Base-by-base conservation (phyloP, 1,140 invertebrate genomes). In the Lepidostoma basale region DNA sequence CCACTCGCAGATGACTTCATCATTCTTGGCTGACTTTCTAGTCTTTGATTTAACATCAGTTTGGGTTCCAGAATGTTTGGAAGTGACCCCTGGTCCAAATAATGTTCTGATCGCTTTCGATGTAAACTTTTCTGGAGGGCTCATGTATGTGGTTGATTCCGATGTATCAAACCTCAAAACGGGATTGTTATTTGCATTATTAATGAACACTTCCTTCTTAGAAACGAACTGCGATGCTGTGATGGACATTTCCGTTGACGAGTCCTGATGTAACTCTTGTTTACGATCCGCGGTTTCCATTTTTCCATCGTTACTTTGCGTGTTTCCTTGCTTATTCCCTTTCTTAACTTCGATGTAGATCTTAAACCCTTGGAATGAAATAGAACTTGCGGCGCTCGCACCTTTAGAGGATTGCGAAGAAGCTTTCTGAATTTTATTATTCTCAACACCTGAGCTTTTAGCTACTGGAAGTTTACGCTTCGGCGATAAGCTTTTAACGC, bases 91-190 rank as follows among this genome's bases (percentile, higher is more conserved):
- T 18, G 60, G 33, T 40, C 60, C 42, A 12, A 49, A 44, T 36
- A 54, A 44, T 28, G 47, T 66, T 56, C 18, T 42, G 0, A 66
- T 74, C 62, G 74, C 79, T 56, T 76, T 72, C 0, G 81, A 80
- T 66, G 80, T 66, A 14, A 82, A 74, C 45, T 78, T 56, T 52
- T 83, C 82, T 25, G 82, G 82, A 6, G 81, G 82, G 63, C 81
- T 83, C 79, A 83, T 77, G 47, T 83, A 83, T 0, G 80, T 76
- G 6, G 82, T 83, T 3, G 82, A 83, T 16, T 80, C 81, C 8
- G 81, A 81, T 3, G 82, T 81, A 72, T 71, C 64, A 42, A 63
- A 63, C 22, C 40, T 49, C 3, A 54, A 16, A 16, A 14, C 30
- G 23, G 68, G 63, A 63, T 63, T 52, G 52, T n/a, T 58, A 26